Percentiles rank a stretch among this genome's conserved stretches.
Evolutionary conservation across 2,113 vertebrate genomes (phyloP).

Genomic region (Ornithorhynchus anatinus): DNA sequence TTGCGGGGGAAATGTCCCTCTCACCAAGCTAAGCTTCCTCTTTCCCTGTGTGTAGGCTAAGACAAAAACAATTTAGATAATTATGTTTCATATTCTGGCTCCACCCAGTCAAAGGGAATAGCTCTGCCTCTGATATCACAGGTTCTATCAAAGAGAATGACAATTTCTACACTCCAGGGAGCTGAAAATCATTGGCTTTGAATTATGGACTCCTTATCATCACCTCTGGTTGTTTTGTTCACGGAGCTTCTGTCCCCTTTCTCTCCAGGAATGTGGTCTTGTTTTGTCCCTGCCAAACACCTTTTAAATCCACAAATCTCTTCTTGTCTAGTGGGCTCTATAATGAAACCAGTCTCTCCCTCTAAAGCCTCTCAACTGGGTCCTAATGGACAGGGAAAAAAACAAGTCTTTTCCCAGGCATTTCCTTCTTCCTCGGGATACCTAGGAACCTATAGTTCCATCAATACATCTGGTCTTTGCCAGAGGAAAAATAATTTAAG

Average conservation of each 20-base stretch:
- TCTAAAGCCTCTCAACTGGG: not conserved
- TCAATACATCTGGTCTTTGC: not conserved
- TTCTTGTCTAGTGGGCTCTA: too few species aligned
- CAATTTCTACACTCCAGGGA: too few species aligned
- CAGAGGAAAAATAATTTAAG: not conserved
- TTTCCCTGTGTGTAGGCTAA: not conserved
- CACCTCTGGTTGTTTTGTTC: too few species aligned
- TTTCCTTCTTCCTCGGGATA: not conserved
- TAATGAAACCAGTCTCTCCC: not conserved
- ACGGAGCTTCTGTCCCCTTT: too few species aligned
- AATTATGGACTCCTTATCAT: too few species aligned
- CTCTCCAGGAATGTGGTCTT: too few species aligned
- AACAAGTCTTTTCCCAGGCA: not conserved
- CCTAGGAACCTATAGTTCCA: not conserved
- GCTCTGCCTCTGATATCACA: slow-evolving; percentile 13
- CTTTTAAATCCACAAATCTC: too few species aligned
- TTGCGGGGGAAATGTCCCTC: not conserved
- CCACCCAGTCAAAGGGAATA: slow-evolving; percentile 17
- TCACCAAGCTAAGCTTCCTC: slow-evolving; percentile 8
- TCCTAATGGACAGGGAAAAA: not conserved
- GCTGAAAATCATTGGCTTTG: not conserved
- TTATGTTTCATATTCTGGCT: slow-evolving; percentile 5
- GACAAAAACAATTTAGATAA: slow-evolving; percentile 20
- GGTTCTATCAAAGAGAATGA: not conserved
- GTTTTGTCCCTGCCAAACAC: too few species aligned